A percentile compares a stretch with the other conserved stretches of the same genome.
phyloP scores from a whole-genome alignment of 2,113 vertebrate genomes.

The Blennius ocellaris region DNA sequence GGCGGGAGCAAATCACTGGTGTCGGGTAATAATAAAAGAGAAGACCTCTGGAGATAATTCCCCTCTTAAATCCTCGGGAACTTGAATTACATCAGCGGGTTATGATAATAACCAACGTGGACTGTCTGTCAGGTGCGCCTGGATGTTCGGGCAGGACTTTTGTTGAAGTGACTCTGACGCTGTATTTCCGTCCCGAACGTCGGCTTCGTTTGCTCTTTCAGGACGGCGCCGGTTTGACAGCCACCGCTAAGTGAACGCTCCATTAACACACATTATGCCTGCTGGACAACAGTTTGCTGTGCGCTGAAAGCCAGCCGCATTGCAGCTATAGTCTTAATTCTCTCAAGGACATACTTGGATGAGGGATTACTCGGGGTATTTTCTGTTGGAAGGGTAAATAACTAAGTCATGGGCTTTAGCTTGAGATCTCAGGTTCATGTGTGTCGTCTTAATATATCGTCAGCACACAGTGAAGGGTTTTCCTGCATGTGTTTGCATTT shows the following conservation, averaged over 20 bases:
- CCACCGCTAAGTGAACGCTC: constrained; percentile 40
- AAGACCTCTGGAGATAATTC: constrained; percentile 36
- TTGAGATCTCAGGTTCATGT: too few relatives aligned
- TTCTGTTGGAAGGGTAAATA: too few relatives aligned
- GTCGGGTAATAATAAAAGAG: constrained; percentile 36
- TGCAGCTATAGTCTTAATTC: constrained; percentile 54
- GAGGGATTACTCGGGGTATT: constrained; percentile 28
- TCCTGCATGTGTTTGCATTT: too few relatives aligned
- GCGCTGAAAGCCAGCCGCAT: constrained; percentile 44
- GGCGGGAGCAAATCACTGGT: constrained; percentile 34
- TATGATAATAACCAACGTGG: constrained; percentile 28
- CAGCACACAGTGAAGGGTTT: too few relatives aligned
- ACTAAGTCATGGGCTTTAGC: too few relatives aligned
- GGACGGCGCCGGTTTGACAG: constrained; percentile 43
- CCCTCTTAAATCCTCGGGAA: constrained; percentile 34
- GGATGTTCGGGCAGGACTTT: constrained; percentile 5
- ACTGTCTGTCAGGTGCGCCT: constrained; percentile 11
- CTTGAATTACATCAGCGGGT: constrained; percentile 23
- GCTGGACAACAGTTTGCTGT: constrained; percentile 27
- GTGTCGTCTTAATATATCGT: too few relatives aligned
- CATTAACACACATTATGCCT: constrained; percentile 56
- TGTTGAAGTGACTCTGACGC: constrained; percentile 22
- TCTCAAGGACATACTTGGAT: constrained; percentile 50
- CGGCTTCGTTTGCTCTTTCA: constrained; percentile 42
- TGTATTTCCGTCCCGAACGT: too few relatives aligned